phyloP scores from a whole-genome alignment of 1,140 invertebrate species.

The Lithobius niger region DNA sequence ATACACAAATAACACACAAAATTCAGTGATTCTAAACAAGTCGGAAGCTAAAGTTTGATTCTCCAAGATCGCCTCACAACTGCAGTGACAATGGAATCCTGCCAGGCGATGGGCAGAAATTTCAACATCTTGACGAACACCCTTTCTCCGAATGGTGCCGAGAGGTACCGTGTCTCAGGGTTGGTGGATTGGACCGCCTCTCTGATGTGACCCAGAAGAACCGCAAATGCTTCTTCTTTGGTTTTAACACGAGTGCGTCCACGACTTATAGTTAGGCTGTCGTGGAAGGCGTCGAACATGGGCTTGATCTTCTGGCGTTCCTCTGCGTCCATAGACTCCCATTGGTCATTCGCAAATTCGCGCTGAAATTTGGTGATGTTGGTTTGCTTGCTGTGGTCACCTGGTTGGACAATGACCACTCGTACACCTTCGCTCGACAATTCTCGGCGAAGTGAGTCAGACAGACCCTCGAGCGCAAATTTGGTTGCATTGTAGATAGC shows the following conservation, averaged over 20 bases:
- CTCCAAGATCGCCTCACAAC: neutral
- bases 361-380: slow-evolving; percentile 20
- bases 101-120: neutral
- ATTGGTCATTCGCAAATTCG: slow-evolving; percentile 15
- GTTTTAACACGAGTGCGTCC: neutral
- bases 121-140: neutral
- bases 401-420: slow-evolving; percentile 28
- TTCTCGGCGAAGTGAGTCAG: slow-evolving; percentile 26
- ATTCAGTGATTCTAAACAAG: too few relatives aligned
- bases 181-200: neutral
- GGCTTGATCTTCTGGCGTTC: slow-evolving; percentile 11
- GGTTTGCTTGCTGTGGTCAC: slow-evolving; percentile 30
- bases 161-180: neutral
- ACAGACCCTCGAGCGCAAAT: slow-evolving; percentile 28
- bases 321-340: slow-evolving; percentile 13
- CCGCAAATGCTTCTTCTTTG: neutral
- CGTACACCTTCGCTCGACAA: slow-evolving; percentile 27
- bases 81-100: neutral
- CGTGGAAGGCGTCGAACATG: slow-evolving; percentile 14
- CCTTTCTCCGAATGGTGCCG: neutral
- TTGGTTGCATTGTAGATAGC: slow-evolving; percentile 30
- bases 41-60: neutral
- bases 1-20: too few relatives aligned
- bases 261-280: too few relatives aligned
- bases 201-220: neutral